These are phyloP conservation scores for Sphenodon punctatus DNA, from an alignment of 2,797 vertebrate genomes.

Conservation along the genomic window DNA sequence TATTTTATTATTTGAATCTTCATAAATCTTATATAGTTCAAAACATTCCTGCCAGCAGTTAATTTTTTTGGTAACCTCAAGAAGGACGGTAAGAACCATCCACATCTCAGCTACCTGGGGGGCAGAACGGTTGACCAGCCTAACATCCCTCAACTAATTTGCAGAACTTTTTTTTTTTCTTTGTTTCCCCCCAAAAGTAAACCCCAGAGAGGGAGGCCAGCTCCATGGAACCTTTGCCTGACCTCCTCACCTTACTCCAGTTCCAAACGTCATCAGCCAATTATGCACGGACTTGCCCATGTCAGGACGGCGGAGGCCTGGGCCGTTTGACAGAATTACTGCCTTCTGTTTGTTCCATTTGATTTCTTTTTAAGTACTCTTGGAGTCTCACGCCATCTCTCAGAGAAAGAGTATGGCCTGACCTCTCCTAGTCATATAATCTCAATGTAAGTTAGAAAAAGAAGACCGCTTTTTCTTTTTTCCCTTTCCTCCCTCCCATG, in stretches of 20 bases:
- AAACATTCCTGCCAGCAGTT: neutral
- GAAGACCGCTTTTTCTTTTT: too few relatives aligned
- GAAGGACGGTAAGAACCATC: neutral
- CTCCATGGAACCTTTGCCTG: slow-evolving; percentile 44
- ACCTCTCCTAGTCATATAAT: slow-evolving; percentile 31
- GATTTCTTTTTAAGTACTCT: slow-evolving; percentile 21
- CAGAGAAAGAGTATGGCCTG: slow-evolving; percentile 17
- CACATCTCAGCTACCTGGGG: too few relatives aligned
- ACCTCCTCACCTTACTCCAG: slow-evolving; percentile 42
- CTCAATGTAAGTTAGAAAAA: slow-evolving; percentile 32
- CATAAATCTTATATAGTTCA: neutral
- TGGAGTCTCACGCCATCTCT: slow-evolving; percentile 42
- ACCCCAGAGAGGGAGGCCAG: neutral
- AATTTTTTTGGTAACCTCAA: fast-evolving
- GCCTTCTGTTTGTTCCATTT: neutral
- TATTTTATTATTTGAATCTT: too few relatives aligned
- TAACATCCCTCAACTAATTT: neutral
- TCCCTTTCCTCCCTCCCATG: neutral
- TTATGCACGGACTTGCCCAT: slow-evolving; percentile 23
- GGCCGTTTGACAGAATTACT: slow-evolving; percentile 39
- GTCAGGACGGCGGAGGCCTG: slow-evolving; percentile 1
- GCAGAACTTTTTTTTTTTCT: neutral
- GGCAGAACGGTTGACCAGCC: too few relatives aligned
- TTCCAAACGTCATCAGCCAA: slow-evolving; percentile 17
- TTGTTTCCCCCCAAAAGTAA: neutral